Evolutionary conservation across 2,797 vertebrate species (phyloP).

Genomic region (Forpus xanthops): DNA sequence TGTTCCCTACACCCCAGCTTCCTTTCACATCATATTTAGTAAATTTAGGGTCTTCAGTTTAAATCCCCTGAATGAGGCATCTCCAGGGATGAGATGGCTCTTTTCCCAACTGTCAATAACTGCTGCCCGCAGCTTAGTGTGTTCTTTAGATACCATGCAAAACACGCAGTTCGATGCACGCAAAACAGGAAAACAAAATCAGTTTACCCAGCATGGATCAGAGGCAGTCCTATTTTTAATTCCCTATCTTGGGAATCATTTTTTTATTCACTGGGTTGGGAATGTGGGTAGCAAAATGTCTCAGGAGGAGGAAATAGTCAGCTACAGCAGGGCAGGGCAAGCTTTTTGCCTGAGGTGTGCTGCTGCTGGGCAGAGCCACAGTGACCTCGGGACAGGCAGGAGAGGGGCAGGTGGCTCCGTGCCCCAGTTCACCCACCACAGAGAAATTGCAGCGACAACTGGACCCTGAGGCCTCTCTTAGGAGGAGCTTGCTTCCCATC

Average conservation of each 20-base stretch:
- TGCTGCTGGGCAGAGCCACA: neutral
- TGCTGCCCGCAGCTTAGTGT: neutral
- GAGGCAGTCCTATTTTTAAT: neutral
- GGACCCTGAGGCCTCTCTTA: neutral
- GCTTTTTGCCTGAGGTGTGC: neutral
- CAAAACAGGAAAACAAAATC: neutral
- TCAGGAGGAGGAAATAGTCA: neutral
- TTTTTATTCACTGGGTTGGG: neutral
- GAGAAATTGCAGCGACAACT: neutral
- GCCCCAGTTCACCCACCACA: neutral
- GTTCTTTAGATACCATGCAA: neutral
- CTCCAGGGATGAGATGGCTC: neutral
- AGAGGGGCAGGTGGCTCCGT: neutral
- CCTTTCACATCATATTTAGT: neutral
- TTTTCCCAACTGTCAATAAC: neutral
- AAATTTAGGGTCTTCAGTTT: neutral
- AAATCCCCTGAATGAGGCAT: neutral
- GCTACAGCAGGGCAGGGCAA: neutral
- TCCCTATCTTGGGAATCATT: neutral
- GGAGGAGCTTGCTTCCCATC: neutral
- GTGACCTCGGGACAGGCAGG: neutral
- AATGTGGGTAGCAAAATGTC: neutral
- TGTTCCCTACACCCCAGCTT: neutral
- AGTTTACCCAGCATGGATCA: neutral
- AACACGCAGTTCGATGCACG: neutral